These are phyloP conservation scores for Cyrtodaria siliqua DNA, from an alignment of 2,888 invertebrate species.

Conservation along the genomic window DNA sequence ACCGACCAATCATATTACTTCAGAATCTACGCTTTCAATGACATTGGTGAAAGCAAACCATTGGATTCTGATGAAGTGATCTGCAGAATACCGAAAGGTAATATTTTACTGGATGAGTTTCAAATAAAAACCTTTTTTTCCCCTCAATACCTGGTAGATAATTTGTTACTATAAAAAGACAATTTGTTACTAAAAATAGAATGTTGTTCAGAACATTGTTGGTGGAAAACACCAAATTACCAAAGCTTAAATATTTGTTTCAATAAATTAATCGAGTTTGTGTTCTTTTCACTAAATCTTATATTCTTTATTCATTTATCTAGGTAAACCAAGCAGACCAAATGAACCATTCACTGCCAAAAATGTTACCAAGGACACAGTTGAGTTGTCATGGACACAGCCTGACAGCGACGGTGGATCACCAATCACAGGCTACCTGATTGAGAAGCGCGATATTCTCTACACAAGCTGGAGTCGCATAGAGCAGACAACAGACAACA, in stretches of 20 bases:
- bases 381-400: constrained; percentile 87
- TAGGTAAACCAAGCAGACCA: constrained; percentile 84
- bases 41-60: constrained; percentile 77
- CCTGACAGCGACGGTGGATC: constrained; percentile 87
- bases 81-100: constrained; percentile 75
- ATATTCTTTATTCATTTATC: constrained; percentile 25
- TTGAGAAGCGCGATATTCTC: constrained; percentile 91
- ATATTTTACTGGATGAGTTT: no score
- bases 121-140: no score
- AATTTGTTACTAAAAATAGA: no score
- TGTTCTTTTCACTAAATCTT: no score
- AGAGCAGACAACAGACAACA: constrained; percentile 76
- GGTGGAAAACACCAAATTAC: no score
- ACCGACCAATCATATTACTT: constrained; percentile 82
- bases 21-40: constrained; percentile 84
- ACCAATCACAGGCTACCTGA: constrained; percentile 87
- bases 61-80: constrained; percentile 76
- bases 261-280: no score
- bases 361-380: constrained; percentile 87
- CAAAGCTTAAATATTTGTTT: no score
- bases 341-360: constrained; percentile 86
- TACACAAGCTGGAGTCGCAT: constrained; percentile 79
- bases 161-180: no score
- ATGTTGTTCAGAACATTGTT: no score
- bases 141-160: no score